Evolutionary conservation across 2,888 invertebrate species (phyloP).

Genomic region (Drosophila sordidula): DNA sequence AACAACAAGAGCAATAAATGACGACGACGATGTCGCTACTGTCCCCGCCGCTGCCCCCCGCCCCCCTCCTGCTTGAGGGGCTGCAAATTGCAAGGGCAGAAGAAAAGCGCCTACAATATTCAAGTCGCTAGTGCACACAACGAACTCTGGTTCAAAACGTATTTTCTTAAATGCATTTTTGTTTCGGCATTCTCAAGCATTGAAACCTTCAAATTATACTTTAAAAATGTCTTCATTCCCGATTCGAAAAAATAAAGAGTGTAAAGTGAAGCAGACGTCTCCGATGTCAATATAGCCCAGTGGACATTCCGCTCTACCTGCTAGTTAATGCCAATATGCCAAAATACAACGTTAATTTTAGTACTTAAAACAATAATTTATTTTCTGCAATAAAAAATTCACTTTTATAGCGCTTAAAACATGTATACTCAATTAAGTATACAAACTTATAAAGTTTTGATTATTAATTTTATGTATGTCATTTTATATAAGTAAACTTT

Average conservation of each 20-base stretch:
- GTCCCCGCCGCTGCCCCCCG: conserved; percentile 16
- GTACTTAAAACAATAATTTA: background rate
- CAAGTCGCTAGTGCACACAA: conserved; percentile 9
- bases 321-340: background rate
- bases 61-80: conserved; percentile 1
- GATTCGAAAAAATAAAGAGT: too few relatives aligned
- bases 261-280: too few relatives aligned
- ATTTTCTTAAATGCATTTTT: conserved; percentile 5
- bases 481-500: background rate
- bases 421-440: background rate
- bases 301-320: background rate
- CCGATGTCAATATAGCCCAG: too few relatives aligned
- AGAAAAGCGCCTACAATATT: conserved; percentile 44
- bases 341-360: background rate
- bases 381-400: background rate
- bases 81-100: conserved; percentile 26
- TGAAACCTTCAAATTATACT: background rate
- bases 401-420: background rate
- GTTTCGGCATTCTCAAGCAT: background rate
- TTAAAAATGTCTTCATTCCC: too few relatives aligned
- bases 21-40: conserved; percentile 44
- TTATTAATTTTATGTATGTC: background rate
- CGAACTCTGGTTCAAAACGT: conserved; percentile 31
- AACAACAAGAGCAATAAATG: conserved; percentile 57
- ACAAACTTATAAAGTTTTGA: too few relatives aligned